Evolutionary conservation across 1,140 invertebrate genomes (phyloP).

Genomic region (Orius insidiosus): DNA sequence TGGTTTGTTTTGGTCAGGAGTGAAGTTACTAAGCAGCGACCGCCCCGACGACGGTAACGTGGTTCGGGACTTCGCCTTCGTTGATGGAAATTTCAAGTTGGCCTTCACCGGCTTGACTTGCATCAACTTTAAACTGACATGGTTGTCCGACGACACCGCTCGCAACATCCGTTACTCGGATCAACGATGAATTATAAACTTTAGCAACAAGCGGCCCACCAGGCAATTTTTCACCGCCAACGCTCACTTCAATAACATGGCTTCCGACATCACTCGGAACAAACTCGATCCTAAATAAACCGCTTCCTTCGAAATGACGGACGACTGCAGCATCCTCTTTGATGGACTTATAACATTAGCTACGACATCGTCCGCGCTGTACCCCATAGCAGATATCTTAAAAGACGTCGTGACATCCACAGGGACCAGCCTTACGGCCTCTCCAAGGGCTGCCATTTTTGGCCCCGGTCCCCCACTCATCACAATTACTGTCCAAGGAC

Average conservation of each 20-base stretch:
- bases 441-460: slow-evolving; percentile 58
- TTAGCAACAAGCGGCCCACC: slow-evolving; percentile 75
- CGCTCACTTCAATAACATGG: slow-evolving; percentile 71
- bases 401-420: slow-evolving; percentile 70
- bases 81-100: slow-evolving; percentile 96
- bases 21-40: slow-evolving; percentile 90
- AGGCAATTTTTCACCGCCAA: slow-evolving; percentile 69
- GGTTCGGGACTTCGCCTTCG: slow-evolving; percentile 94
- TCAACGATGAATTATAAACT: slow-evolving; percentile 81
- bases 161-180: slow-evolving; percentile 74
- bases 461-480: slow-evolving; percentile 41
- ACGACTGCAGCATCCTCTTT: slow-evolving; percentile 45
- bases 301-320: slow-evolving; percentile 54
- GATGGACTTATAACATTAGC: slow-evolving; percentile 41
- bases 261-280: slow-evolving; percentile 79
- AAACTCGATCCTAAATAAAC: slow-evolving; percentile 75
- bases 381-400: slow-evolving; percentile 53
- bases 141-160: slow-evolving; percentile 79
- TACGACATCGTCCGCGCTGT: slow-evolving; percentile 41
- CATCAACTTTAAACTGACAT: slow-evolving; percentile 90
- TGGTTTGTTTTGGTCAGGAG: slow-evolving; percentile 75
- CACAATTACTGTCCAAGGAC: slow-evolving; percentile 76
- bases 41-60: slow-evolving; percentile 91
- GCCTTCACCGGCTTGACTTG: slow-evolving; percentile 87
- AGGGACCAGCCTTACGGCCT: slow-evolving; percentile 71